Percentiles rank a stretch among this genome's conserved stretches.
phyloP scores from a whole-genome alignment of 2,797 vertebrate species.

The Xiphophorus birchmanni region DNA sequence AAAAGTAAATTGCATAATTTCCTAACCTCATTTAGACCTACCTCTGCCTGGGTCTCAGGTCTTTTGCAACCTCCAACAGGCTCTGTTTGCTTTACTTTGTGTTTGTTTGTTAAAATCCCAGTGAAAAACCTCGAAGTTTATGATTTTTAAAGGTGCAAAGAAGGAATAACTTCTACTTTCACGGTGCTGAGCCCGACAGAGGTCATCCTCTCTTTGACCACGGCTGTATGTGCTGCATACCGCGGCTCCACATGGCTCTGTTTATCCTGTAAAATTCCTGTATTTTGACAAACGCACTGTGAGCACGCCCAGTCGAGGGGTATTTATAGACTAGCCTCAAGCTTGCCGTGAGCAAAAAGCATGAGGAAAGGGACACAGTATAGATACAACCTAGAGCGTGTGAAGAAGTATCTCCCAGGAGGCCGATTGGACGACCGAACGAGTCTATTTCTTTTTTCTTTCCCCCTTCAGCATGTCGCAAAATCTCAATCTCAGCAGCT shows the following conservation, averaged over 20 bases:
- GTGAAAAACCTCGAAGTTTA: not conserved
- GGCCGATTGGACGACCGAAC: constrained; percentile 33
- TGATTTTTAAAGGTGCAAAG: not conserved
- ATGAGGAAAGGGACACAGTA: constrained; percentile 31
- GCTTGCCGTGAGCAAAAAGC: constrained; percentile 35
- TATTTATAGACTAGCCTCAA: constrained; percentile 70
- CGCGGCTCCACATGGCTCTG: constrained; percentile 49
- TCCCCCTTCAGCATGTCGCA: not conserved
- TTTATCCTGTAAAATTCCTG: constrained; percentile 55
- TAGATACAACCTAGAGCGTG: constrained; percentile 33
- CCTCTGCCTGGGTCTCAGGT: not conserved
- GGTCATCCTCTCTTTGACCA: not conserved
- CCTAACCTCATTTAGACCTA: not conserved
- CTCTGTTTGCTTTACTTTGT: not conserved
- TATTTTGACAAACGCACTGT: constrained; percentile 53
- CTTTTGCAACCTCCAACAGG: not conserved
- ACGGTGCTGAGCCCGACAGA: not conserved
- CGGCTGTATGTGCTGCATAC: constrained; percentile 16
- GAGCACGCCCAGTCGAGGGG: constrained; percentile 43
- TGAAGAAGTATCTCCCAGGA: constrained; percentile 38
- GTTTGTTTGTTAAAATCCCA: not conserved
- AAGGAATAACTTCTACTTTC: too few relatives aligned
- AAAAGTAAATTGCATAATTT: not conserved
- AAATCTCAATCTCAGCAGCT: constrained; percentile 3
- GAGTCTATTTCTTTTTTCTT: not conserved